phyloP scores from a whole-genome alignment of 2,888 invertebrate species.

The Cheilosia soror region DNA sequence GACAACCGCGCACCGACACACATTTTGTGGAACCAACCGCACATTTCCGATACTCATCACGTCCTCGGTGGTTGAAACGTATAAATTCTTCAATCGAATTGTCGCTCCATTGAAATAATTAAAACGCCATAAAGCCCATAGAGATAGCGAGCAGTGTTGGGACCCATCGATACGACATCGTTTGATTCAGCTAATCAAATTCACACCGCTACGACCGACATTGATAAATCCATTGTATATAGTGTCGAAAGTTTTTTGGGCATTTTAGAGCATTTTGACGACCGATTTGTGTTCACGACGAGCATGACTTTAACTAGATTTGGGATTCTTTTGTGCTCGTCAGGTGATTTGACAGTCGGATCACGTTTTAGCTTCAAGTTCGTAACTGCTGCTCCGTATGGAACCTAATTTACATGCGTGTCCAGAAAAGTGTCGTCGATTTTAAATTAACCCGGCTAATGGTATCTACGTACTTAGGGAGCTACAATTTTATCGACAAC shows the following conservation, averaged over 20 bases:
- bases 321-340: neutral
- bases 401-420: slow-evolving; percentile 67
- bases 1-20: too few species aligned
- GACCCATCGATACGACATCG: slow-evolving; percentile 3
- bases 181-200: slow-evolving; percentile 56
- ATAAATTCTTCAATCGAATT: slow-evolving; percentile 66
- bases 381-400: slow-evolving; percentile 15
- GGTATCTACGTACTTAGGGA: slow-evolving; percentile 16
- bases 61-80: slow-evolving; percentile 45
- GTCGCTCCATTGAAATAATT: slow-evolving; percentile 66
- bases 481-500: slow-evolving; percentile 15
- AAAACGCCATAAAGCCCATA: slow-evolving; percentile 62
- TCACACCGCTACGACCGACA: slow-evolving; percentile 45
- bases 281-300: slow-evolving; percentile 65
- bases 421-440: slow-evolving; percentile 47
- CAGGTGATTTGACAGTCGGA: neutral
- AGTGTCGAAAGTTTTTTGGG: slow-evolving; percentile 44
- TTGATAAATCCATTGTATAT: slow-evolving; percentile 18
- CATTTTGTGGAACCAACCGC: neutral
- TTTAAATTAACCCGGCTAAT: slow-evolving; percentile 33
- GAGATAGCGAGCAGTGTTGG: neutral
- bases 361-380: slow-evolving; percentile 49
- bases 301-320: slow-evolving; percentile 33
- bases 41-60: slow-evolving; percentile 67
- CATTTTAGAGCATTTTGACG: slow-evolving; percentile 55